Evolutionary conservation across 2,888 invertebrate genomes (phyloP).

Genomic region (Hypena proboscidalis): DNA sequence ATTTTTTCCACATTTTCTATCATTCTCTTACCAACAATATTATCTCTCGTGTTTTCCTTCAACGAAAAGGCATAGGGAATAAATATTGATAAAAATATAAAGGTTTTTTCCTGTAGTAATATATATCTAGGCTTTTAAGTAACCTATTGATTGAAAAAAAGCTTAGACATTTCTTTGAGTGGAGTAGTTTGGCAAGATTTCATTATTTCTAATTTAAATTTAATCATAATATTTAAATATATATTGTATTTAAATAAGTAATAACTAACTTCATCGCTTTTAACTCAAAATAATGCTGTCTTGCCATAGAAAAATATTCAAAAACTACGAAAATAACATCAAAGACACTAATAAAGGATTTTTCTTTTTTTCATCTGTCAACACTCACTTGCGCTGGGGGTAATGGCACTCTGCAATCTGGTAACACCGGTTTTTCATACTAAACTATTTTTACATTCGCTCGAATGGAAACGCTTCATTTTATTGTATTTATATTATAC

Average conservation of each 20-base stretch:
- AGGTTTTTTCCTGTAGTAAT: slow-evolving; percentile 10
- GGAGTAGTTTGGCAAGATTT: slow-evolving; percentile 66
- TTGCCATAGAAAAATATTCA: slow-evolving; percentile 54
- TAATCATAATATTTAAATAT: slow-evolving; percentile 27
- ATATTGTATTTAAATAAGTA: slow-evolving; percentile 26
- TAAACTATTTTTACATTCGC: slow-evolving; percentile 58
- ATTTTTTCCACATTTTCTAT: no score
- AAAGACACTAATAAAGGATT: slow-evolving; percentile 69
- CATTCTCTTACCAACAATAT: no score
- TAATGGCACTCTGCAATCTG: slow-evolving; percentile 83
- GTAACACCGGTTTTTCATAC: slow-evolving; percentile 81
- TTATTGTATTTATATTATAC: slow-evolving; percentile 43
- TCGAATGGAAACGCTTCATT: slow-evolving; percentile 51
- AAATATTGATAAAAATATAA: background rate
- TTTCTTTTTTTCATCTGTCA: slow-evolving; percentile 80
- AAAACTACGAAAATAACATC: slow-evolving; percentile 44
- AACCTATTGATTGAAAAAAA: slow-evolving; percentile 25
- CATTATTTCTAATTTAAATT: slow-evolving; percentile 52
- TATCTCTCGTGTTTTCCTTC: slow-evolving; percentile 38
- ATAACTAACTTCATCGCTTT: slow-evolving; percentile 49
- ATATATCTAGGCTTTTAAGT: slow-evolving; percentile 23
- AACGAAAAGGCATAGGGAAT: slow-evolving; percentile 17
- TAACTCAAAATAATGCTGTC: slow-evolving; percentile 63
- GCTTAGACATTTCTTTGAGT: slow-evolving; percentile 11
- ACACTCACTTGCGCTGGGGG: slow-evolving; percentile 81